Percentiles rank a stretch among this genome's conserved stretches.
These are phyloP conservation scores for Theodoxus fluviatilis DNA, from an alignment of 2,888 invertebrate species.

Conservation along the genomic window DNA sequence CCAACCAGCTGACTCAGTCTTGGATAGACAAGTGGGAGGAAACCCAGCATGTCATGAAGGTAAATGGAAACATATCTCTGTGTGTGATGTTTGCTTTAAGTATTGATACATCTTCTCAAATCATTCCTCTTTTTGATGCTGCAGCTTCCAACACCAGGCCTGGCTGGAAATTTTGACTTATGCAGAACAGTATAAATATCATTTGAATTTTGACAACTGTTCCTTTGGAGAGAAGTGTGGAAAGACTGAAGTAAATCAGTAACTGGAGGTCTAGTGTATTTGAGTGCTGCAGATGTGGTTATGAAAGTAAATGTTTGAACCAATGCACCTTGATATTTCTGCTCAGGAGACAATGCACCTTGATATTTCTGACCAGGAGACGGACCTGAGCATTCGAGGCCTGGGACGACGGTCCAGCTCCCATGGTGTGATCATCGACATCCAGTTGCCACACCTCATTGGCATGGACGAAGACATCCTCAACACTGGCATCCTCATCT, in stretches of 20 bases:
- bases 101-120: too few relatives aligned
- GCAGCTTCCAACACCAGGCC: too few relatives aligned
- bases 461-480: constrained; percentile 89
- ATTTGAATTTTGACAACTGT: too few relatives aligned
- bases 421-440: constrained; percentile 66
- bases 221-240: too few relatives aligned
- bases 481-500: constrained; percentile 88
- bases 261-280: too few relatives aligned
- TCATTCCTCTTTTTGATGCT: too few relatives aligned
- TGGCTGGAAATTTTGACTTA: too few relatives aligned
- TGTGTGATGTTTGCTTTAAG: too few relatives aligned
- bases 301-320: neutral
- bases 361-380: constrained; percentile 42
- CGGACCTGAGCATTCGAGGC: constrained; percentile 53
- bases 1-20: constrained; percentile 78
- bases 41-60: constrained; percentile 74
- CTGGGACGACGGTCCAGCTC: constrained; percentile 67
- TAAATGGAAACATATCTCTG: neutral
- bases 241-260: too few relatives aligned
- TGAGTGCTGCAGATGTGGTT: too few relatives aligned
- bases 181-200: too few relatives aligned
- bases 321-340: too few relatives aligned
- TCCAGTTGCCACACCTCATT: constrained; percentile 89
- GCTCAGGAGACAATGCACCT: neutral
- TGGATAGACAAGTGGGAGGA: constrained; percentile 86